Percentiles rank a stretch among this genome's conserved stretches.
Evolutionary conservation across 2,113 vertebrate genomes (phyloP).

Genomic region (Pomatostomus ruficeps): DNA sequence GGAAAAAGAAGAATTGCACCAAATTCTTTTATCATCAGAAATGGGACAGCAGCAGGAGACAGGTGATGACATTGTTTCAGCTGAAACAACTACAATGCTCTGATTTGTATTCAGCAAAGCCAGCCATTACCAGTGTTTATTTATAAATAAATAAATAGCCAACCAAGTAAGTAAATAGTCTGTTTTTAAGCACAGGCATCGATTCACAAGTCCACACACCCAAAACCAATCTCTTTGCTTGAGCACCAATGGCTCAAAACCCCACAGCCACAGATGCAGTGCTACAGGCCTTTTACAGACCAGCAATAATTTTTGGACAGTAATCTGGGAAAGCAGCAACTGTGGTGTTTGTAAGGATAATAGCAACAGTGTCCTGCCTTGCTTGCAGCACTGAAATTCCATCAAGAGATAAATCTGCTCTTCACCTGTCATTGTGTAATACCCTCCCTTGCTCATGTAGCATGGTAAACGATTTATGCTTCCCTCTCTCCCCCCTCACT

Average conservation of each 20-base stretch:
- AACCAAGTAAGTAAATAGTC: slow-evolving; percentile 28
- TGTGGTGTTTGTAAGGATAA: slow-evolving; percentile 54
- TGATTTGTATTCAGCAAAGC: slow-evolving; percentile 47
- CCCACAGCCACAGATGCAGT: not conserved
- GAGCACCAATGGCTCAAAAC: not conserved
- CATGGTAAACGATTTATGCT: slow-evolving; percentile 52
- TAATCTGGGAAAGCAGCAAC: slow-evolving; percentile 32
- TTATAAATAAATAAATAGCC: slow-evolving; percentile 58
- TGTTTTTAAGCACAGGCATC: slow-evolving; percentile 27
- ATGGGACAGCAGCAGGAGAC: slow-evolving; percentile 2
- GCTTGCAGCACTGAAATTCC: slow-evolving; percentile 61
- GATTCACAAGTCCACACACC: slow-evolving; percentile 19
- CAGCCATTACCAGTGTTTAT: slow-evolving; percentile 38
- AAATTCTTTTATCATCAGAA: slow-evolving; percentile 22
- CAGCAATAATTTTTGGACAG: slow-evolving; percentile 41
- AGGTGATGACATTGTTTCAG: slow-evolving; percentile 22
- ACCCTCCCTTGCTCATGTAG: slow-evolving; percentile 54
- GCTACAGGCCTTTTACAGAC: slow-evolving; percentile 18
- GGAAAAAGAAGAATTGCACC: slow-evolving; percentile 5
- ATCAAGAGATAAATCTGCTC: slow-evolving; percentile 52
- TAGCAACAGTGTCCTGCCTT: slow-evolving; percentile 60
- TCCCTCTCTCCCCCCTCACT: slow-evolving; percentile 34
- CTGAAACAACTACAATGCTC: slow-evolving; percentile 30
- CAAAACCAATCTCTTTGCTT: slow-evolving; percentile 1
- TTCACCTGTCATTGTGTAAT: slow-evolving; percentile 58